Evolutionary conservation across 2,113 vertebrate species (phyloP), one percentile per base, ranked within the genome.

Genomic region (Periophthalmus modestus): DNA sequence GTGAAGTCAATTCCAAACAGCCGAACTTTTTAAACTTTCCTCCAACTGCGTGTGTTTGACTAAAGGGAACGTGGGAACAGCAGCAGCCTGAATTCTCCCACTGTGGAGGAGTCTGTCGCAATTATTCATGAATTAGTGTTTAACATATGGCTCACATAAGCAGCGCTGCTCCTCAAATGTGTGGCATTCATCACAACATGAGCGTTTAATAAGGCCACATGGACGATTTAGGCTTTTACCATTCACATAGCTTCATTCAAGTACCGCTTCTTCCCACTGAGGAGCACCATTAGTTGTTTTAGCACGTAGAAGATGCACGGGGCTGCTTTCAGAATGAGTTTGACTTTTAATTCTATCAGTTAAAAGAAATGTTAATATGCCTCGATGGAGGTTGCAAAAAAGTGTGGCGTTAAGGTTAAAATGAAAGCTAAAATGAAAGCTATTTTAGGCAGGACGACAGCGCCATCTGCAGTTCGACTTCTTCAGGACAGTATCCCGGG

Each of bases 231-330:
- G 46, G 43, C 46, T 67, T 67, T 47, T 48, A 65, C 21, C 11
- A 24, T 67, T 48, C n/a, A 16, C 66, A 15, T 10, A 9, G n/a
- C 39, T 47, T 43, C 18, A 21, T 65, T 65, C 18, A 21, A 65
- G 43, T 39, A 65, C 62, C 7, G 19, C 18, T 65, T 21, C 34
- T 65, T n/a, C 28, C 62, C 62, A 39, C 62, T 1, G 62, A 39
- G 62, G 62, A 65, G 62, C 34, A 19, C 62, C 43, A 65, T 65
- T 65, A 65, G 62, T 65, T 65, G 62, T 65, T 65, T 65, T 39
- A 65, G 62, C 62, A 65, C 62, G 33, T 65, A 65, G 34, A n/a
- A n/a, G 62, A 18, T 19, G 7, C 19, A 1, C 33, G 2, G 16
- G 24, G 33, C 33, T 10, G 28, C 9, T 39, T 65, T 43, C 18